A percentile compares a stretch with the other conserved stretches of the same genome.
Conservation (phyloP, 2,797 vertebrate genomes). For the Poecilia velifera region DNA sequence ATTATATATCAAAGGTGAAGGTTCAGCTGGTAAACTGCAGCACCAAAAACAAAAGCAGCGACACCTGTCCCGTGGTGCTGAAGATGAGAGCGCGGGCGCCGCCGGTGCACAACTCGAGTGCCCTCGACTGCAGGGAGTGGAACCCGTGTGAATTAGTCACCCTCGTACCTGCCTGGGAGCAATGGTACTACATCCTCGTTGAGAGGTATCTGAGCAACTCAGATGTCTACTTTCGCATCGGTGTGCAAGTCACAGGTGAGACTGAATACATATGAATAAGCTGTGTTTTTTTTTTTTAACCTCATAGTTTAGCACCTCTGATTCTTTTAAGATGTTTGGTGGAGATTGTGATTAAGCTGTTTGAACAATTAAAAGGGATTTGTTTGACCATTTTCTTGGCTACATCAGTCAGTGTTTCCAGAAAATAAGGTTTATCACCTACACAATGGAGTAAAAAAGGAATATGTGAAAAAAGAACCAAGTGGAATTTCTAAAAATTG, state of each 20-base stretch:
- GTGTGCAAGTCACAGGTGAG: slow-evolving; percentile 88
- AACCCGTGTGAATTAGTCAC: slow-evolving; percentile 86
- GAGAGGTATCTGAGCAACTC: slow-evolving; percentile 86
- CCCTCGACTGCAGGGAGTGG: slow-evolving; percentile 87
- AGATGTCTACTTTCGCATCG: slow-evolving; percentile 90
- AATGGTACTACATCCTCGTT: slow-evolving; percentile 97
- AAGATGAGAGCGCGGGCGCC: slow-evolving; percentile 92
- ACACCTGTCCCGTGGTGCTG: slow-evolving; percentile 90
- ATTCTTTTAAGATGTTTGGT: background rate
- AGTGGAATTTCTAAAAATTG: background rate
- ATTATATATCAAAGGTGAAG: slow-evolving; percentile 90
- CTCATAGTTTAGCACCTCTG: background rate
- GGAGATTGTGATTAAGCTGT: background rate
- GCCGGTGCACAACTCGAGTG: slow-evolving; percentile 94
- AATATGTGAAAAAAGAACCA: background rate
- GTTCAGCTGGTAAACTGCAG: slow-evolving; percentile 91
- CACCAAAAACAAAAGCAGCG: slow-evolving; percentile 80
- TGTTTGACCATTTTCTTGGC: background rate
- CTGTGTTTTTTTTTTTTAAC: background rate
- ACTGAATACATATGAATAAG: background rate
- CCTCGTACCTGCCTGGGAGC: slow-evolving; percentile 91
- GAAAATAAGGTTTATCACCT: background rate
- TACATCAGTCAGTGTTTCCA: too few relatives aligned
- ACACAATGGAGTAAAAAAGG: background rate
- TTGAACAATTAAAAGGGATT: background rate